These are phyloP conservation scores for Amniataba percoides DNA, from an alignment of 2,797 vertebrate genomes.

Conservation along the genomic window DNA sequence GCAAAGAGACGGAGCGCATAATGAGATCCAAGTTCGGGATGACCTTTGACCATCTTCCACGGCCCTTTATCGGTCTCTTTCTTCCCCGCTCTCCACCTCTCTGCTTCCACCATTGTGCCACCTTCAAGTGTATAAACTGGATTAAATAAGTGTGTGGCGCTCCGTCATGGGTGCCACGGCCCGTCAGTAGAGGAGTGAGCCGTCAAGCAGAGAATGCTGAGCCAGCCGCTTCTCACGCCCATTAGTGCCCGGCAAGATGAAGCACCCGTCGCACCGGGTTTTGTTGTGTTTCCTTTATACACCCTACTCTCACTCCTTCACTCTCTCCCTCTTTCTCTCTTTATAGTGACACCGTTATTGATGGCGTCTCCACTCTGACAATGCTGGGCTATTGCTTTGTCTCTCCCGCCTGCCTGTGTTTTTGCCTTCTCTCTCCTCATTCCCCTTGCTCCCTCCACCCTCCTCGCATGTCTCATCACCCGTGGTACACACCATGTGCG, in stretches of 20 bases:
- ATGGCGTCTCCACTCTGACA: conserved; percentile 81
- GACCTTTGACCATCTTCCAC: conserved; percentile 51
- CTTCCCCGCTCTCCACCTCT: conserved; percentile 35
- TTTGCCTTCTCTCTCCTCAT: conserved; percentile 45
- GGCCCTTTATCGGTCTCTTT: conserved; percentile 22
- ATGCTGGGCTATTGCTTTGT: conserved; percentile 75
- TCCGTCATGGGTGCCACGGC: conserved; percentile 81
- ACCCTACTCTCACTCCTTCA: conserved; percentile 61
- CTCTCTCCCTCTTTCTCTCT: conserved; percentile 67
- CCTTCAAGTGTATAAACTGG: conserved; percentile 78
- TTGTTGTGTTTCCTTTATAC: conserved; percentile 78
- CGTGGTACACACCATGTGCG: background rate
- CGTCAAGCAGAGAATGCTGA: conserved; percentile 72
- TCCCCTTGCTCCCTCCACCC: conserved; percentile 25
- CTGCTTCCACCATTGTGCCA: conserved; percentile 52
- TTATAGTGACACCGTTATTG: conserved; percentile 78
- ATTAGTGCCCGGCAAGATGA: conserved; percentile 77
- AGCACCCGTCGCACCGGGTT: conserved; percentile 71
- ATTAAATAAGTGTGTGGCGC: conserved; percentile 87
- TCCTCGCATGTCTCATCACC: conserved; percentile 29
- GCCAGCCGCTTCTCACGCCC: conserved; percentile 73
- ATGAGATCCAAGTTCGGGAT: conserved; percentile 49
- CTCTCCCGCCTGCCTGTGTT: conserved; percentile 55
- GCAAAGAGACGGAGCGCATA: conserved; percentile 32
- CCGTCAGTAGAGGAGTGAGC: conserved; percentile 79